A percentile compares a stretch with the other conserved stretches of the same genome.
Conservation (phyloP, 2,113 vertebrate genomes). For the Gobiocypris rarus region DNA sequence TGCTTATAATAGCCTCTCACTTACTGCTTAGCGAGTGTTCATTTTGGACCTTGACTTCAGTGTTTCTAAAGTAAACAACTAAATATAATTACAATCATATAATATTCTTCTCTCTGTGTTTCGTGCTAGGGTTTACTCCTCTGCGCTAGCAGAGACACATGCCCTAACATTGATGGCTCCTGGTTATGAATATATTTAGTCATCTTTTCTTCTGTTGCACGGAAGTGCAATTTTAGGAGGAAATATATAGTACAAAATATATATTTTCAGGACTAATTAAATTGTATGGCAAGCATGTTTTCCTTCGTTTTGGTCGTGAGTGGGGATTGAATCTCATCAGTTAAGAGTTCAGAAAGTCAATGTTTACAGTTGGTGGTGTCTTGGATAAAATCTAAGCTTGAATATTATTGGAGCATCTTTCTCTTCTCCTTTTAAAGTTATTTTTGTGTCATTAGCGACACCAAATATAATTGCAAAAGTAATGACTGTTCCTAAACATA, state of each 20-base stretch:
- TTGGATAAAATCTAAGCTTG: too few species aligned
- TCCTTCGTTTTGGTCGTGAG: background rate
- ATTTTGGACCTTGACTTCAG: slow-evolving; percentile 8
- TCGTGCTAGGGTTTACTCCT: slow-evolving; percentile 8
- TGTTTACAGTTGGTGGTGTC: too few species aligned
- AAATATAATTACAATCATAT: slow-evolving; percentile 1
- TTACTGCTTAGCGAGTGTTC: background rate
- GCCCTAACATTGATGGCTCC: background rate
- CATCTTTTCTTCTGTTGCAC: background rate
- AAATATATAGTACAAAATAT: background rate
- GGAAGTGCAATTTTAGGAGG: background rate
- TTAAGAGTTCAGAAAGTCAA: too few species aligned
- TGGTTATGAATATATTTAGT: background rate
- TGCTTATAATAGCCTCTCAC: too few species aligned
- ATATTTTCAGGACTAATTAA: background rate
- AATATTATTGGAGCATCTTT: too few species aligned
- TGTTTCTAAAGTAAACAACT: background rate
- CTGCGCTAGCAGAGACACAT: background rate
- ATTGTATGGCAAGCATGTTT: background rate
- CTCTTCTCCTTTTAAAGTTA: too few species aligned
- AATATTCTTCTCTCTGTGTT: background rate
- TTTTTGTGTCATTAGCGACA: too few species aligned
- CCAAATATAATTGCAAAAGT: too few species aligned
- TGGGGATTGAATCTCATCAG: background rate
- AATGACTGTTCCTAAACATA: too few species aligned